Evolutionary conservation across 2,113 vertebrate genomes (phyloP).

Genomic region (Seriola quinqueradiata): DNA sequence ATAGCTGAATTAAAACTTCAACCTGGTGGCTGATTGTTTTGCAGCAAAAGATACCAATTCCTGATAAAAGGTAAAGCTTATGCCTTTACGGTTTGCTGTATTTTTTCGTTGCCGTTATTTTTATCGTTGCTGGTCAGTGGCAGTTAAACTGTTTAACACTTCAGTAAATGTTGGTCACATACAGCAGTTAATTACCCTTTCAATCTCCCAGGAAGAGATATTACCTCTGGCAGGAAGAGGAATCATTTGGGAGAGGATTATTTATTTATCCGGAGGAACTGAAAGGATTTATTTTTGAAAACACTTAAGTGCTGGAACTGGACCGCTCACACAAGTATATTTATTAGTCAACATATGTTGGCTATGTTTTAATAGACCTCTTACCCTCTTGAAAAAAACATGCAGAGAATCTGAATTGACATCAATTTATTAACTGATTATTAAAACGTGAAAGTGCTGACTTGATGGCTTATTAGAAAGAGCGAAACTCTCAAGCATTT

Average conservation of each 20-base stretch:
- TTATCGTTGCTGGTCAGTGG: not conserved
- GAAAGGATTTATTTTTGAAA: constrained; percentile 45
- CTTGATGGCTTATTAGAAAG: not conserved
- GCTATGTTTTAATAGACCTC: not conserved
- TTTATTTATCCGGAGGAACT: constrained; percentile 49
- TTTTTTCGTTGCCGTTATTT: not conserved
- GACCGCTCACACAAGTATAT: constrained; percentile 3
- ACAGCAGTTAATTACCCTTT: constrained; percentile 62
- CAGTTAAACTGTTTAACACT: constrained; percentile 34
- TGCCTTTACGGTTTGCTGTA: constrained; percentile 7
- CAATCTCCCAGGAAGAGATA: constrained; percentile 52
- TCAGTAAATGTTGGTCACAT: constrained; percentile 55
- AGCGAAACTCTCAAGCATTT: not conserved
- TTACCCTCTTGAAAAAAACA: not conserved
- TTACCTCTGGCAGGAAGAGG: constrained; percentile 44
- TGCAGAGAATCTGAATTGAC: not conserved
- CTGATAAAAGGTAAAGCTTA: not conserved
- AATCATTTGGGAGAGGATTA: constrained; percentile 45
- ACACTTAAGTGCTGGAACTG: constrained; percentile 28
- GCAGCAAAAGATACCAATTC: constrained; percentile 18
- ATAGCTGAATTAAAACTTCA: constrained; percentile 49
- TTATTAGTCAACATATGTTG: constrained; percentile 3
- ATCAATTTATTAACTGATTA: not conserved
- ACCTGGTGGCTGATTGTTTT: constrained; percentile 44
- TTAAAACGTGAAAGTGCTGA: not conserved